A percentile compares a stretch with the other conserved stretches of the same genome.
phyloP scores from a whole-genome alignment of 2,797 vertebrate species.

The Urocyon cinereoargenteus region DNA sequence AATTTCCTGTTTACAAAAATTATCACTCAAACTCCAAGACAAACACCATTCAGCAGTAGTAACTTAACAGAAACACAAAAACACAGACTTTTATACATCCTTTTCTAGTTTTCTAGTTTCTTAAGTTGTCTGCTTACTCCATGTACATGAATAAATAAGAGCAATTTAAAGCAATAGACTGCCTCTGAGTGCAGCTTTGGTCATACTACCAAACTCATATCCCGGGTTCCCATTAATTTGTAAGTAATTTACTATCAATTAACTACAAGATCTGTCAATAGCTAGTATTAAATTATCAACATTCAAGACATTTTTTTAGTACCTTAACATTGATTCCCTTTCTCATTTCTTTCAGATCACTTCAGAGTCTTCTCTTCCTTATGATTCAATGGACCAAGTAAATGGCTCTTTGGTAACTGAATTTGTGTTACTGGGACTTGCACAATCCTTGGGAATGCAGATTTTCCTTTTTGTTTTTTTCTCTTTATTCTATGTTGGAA shows the following conservation, averaged over 20 bases:
- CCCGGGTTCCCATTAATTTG: background rate
- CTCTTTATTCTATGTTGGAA: constrained; percentile 69
- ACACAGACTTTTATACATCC: background rate
- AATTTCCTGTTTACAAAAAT: background rate
- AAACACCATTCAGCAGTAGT: background rate
- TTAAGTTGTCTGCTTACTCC: background rate
- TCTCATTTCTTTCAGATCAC: constrained; percentile 54
- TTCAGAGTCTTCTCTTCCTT: background rate
- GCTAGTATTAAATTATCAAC: background rate
- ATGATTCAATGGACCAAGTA: constrained; percentile 68
- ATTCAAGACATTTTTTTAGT: background rate
- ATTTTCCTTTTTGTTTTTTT: constrained; percentile 72
- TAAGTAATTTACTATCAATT: background rate
- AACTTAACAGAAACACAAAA: background rate
- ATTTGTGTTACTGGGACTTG: constrained; percentile 78
- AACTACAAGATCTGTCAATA: background rate
- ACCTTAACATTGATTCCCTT: background rate
- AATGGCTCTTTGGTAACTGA: constrained; percentile 74
- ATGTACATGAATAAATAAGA: background rate
- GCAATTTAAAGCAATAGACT: background rate
- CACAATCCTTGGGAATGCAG: constrained; percentile 66
- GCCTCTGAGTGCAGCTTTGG: background rate
- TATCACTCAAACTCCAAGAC: background rate
- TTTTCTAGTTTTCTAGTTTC: background rate
- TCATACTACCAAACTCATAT: background rate